Percentiles rank a stretch among this genome's conserved stretches.
These are phyloP conservation scores for Cuculus canorus DNA, from an alignment of 2,797 vertebrate species.

Conservation along the genomic window DNA sequence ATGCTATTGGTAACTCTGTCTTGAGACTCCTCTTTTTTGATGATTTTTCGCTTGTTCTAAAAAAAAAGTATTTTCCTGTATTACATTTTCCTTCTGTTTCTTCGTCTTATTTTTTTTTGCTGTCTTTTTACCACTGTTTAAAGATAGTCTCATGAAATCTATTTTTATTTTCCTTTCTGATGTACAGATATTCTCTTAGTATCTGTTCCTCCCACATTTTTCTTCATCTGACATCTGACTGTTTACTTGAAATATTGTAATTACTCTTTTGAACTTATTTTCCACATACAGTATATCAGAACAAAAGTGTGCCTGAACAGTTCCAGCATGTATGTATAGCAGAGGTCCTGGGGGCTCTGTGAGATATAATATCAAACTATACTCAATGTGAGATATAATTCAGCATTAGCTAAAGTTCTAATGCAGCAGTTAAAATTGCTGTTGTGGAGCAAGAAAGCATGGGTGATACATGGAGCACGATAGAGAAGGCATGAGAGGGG, in stretches of 20 bases:
- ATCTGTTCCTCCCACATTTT: not conserved
- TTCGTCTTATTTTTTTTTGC: not conserved
- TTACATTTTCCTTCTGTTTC: not conserved
- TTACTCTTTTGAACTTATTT: not conserved
- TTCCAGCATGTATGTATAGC: not conserved
- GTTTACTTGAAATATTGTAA: not conserved
- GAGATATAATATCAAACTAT: rapidly evolving
- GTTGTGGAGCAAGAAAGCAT: not conserved
- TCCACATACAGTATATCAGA: not conserved
- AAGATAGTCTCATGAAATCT: not conserved
- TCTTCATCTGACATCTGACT: not conserved
- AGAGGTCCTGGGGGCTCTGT: not conserved
- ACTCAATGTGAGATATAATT: not conserved
- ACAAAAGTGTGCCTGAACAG: not conserved
- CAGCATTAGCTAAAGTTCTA: not conserved
- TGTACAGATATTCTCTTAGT: not conserved
- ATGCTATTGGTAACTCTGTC: not conserved
- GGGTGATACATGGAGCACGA: not conserved
- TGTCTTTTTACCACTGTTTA: not conserved
- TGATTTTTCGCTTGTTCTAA: not conserved
- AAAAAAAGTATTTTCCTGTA: not conserved
- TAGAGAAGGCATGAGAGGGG: not conserved
- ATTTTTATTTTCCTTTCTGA: not conserved
- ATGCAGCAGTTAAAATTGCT: not conserved
- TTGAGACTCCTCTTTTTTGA: not conserved